A percentile compares a stretch with the other conserved stretches of the same genome.
These are phyloP conservation scores for Piezodorus guildinii DNA, from an alignment of 1,140 invertebrate genomes.

Conservation along the genomic window DNA sequence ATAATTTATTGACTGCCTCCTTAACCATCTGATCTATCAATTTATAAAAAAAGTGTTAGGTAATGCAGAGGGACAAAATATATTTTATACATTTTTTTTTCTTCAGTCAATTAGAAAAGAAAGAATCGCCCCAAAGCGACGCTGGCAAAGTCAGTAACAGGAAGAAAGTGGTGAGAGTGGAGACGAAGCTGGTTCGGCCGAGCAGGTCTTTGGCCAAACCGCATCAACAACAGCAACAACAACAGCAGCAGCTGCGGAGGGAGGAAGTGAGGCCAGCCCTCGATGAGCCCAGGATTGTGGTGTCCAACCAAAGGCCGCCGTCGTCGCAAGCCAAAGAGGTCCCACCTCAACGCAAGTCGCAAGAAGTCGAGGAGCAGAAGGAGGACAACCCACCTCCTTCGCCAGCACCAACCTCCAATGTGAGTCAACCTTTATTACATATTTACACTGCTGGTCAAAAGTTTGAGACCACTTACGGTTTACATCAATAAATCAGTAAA, in stretches of 20 bases:
- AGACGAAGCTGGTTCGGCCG: conserved; percentile 22
- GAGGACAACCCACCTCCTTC: conserved; percentile 18
- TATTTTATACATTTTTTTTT: neutral
- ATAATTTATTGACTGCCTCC: too few relatives aligned
- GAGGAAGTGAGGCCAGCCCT: neutral
- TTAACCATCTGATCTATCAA: too few relatives aligned
- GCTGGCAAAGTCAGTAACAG: conserved; percentile 34
- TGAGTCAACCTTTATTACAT: neutral
- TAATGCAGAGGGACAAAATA: too few relatives aligned
- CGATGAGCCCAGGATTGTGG: neutral
- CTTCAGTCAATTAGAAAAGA: conserved; percentile 44
- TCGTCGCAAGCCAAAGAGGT: conserved; percentile 1
- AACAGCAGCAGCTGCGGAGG: neutral
- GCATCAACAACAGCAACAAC: conserved; percentile 2
- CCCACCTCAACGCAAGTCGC: neutral
- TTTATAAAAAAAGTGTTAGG: too few relatives aligned
- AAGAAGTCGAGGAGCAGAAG: neutral
- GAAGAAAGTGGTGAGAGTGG: conserved; percentile 25
- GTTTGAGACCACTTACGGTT: too few relatives aligned
- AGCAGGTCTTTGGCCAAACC: conserved; percentile 1
- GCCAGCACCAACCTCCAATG: conserved; percentile 17
- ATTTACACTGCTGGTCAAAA: too few relatives aligned
- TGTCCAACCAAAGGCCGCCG: neutral
- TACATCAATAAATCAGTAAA: too few relatives aligned
- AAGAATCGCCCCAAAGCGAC: conserved; percentile 48